Evolutionary conservation across 2,113 vertebrate genomes (phyloP).

Genomic region (Cygnus atratus): DNA sequence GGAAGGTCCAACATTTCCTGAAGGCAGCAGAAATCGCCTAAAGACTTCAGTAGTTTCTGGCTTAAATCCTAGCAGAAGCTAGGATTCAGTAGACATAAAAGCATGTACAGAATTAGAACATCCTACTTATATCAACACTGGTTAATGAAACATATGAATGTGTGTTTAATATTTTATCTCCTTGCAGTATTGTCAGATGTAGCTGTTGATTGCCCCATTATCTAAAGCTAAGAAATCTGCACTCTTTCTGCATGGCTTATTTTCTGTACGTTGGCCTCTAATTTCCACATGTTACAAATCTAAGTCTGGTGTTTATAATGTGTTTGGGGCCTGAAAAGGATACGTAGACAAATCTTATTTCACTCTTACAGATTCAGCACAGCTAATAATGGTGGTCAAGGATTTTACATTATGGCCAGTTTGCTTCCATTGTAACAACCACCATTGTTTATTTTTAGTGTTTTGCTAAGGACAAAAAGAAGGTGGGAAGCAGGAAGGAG

Average conservation of each 20-base stretch:
- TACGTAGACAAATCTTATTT: not conserved
- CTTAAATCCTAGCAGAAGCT: not conserved
- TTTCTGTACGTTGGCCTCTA: not conserved
- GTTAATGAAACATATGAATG: not conserved
- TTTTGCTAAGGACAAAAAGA: not conserved
- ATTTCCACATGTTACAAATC: not conserved
- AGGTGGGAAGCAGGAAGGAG: not conserved
- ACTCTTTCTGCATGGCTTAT: not conserved
- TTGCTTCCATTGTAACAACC: not conserved
- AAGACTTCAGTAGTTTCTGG: not conserved
- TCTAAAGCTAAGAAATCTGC: not conserved
- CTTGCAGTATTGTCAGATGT: not conserved
- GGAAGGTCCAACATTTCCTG: not conserved
- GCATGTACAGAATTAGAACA: not conserved
- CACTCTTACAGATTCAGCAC: not conserved
- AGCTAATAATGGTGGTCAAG: not conserved
- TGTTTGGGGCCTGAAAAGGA: not conserved
- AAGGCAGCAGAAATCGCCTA: not conserved
- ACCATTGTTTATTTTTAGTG: not conserved
- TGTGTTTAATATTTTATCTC: not conserved
- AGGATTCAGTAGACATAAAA: not conserved
- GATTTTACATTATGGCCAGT: not conserved
- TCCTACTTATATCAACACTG: not conserved
- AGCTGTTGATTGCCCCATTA: not conserved
- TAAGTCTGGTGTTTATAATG: not conserved